Base-by-base conservation (phyloP, 1,140 invertebrate genomes). In the Lanistes nyassanus region DNA sequence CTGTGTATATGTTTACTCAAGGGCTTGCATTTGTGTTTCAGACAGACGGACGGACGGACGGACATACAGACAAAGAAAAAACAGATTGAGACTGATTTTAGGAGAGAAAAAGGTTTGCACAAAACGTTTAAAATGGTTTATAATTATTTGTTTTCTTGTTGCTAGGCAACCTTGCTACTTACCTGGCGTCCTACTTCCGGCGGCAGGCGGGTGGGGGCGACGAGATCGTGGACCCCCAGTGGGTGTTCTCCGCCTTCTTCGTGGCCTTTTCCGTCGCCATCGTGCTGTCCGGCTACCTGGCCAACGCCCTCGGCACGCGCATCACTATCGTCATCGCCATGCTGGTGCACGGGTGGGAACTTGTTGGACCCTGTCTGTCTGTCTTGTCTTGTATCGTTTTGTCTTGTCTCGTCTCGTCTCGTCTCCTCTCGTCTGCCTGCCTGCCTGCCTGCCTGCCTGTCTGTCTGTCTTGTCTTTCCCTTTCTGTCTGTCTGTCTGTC, bases 211-310 rank as follows among this genome's bases (percentile, higher is more conserved):
- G 31, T 16, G 58, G 53, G 26, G 31, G 26, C 19, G 77, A 76
- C 39, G 68, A 58, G 7, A 37, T 79, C 26, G 74, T 79, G 70
- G 74, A 79, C 62, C 69, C 69, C 1, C 77, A 79, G 56, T 79
- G 77, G 77, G 73, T 79, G 23, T 79, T 79, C 74, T 76, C 77
- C 11, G 77, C 77, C 7, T 79, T 79, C 65, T 76, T 79, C 70
- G 60, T 79, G 51, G 64, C 74, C 53, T 79, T 79, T 56, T 76
- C 77, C 39, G n/a, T 76, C 36, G 77, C 77, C 51, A 76, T 76
- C 64, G 70, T 74, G 19, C 60, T 56, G 13, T 79, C 77, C 16
- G 77, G 77, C 9, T 79, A 76, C 70, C 64, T 79, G 13, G 68
- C 60, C 67, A 76, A 76, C 74, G 31, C 29, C 62, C 31, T 74